These are phyloP conservation scores for Myioborus miniatus DNA, from an alignment of 2,797 vertebrate genomes.

Conservation along the genomic window DNA sequence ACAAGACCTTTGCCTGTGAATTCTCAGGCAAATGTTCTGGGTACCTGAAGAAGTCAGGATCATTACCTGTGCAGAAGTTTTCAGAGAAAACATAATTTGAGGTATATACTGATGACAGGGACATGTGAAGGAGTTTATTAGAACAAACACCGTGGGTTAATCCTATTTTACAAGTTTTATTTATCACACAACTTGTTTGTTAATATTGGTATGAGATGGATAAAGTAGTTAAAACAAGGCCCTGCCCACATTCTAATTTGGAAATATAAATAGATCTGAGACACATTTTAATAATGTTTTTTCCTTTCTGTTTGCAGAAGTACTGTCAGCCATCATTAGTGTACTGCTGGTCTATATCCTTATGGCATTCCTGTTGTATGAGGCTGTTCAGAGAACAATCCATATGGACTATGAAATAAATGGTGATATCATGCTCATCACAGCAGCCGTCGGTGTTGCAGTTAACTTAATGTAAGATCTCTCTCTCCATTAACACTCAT, in stretches of 20 bases:
- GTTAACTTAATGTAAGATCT: conserved; percentile 92
- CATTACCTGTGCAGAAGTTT: neutral
- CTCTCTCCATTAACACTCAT: neutral
- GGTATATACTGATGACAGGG: neutral
- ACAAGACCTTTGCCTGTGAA: neutral
- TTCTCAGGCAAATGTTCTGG: neutral
- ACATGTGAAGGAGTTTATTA: neutral
- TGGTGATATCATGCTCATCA: conserved; percentile 98
- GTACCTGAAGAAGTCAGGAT: neutral
- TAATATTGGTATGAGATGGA: neutral
- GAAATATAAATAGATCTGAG: neutral
- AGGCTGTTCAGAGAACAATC: conserved; percentile 93
- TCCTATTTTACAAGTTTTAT: neutral
- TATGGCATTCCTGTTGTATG: conserved; percentile 89
- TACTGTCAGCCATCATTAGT: conserved; percentile 91
- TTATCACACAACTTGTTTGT: neutral
- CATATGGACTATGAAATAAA: conserved; percentile 93
- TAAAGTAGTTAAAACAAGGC: neutral
- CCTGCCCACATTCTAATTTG: neutral
- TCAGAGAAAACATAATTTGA: neutral
- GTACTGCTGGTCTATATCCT: conserved; percentile 93
- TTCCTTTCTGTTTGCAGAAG: conserved; percentile 82
- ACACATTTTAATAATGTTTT: neutral
- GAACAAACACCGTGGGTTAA: neutral
- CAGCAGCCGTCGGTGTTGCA: conserved; percentile 93